Evolutionary conservation across 2,888 invertebrate genomes (phyloP), one percentile per base, ranked within the genome.

Genomic region (Himalopsyche anomala): DNA sequence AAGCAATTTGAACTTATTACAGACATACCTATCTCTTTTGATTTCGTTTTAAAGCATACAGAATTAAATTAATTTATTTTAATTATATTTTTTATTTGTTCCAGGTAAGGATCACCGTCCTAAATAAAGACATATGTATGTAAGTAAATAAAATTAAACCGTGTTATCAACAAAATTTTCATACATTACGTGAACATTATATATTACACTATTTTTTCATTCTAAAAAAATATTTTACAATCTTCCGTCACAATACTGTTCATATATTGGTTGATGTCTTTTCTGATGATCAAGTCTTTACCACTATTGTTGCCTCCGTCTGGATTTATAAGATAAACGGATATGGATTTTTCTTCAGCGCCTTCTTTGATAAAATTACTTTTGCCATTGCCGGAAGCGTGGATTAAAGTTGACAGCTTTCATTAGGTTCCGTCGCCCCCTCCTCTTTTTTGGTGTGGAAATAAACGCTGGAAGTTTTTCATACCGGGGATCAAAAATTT

Each of bases 291-390:
- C 62, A 19, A 6, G 15, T 62, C 62, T 62, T 28, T 62, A 62
- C 62, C 28, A 62, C 62, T 62, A 62, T 62, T 62, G 62, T 62
- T 28, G 28, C 28, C 62, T 28, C 62, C 62, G 62, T 62, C 62
- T 62, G 62, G 62, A 62, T 62, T n/a, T 62, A 28, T 62, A 62
- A 28, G 62, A 62, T 62, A 62, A 51, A 62, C 62, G 28, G 62
- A 62, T 62, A 62, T 62, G 62, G 62, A 62, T 62, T 62, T 62
- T 62, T 62, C 62, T 62, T 62, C 62, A 62, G 28, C 62, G 62
- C 62, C 28, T 62, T 19, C 62, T 62, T 62, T 62, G 62, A 62
- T 62, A 62, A 62, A 62, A 62, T 62, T 62, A 62, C 28, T 62
- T 62, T 62, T 62, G 6, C 28, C 62, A 62, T 62, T 62, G 62